A percentile compares a stretch with the other conserved stretches of the same genome.
Conservation (phyloP, 2,888 invertebrate species). For the Lochmaea capreae region DNA sequence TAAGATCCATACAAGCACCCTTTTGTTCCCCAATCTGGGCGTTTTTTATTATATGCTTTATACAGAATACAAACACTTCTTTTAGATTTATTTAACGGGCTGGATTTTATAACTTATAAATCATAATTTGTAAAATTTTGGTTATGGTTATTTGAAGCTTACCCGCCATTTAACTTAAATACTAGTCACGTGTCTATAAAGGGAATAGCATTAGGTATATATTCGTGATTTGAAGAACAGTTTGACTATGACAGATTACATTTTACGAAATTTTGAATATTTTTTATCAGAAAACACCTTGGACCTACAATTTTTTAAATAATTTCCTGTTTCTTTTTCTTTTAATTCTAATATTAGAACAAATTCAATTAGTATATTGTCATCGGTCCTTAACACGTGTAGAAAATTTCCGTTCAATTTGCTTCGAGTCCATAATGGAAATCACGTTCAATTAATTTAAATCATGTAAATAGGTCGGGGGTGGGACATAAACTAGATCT, state of each 20-base stretch:
- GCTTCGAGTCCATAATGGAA: too few species aligned
- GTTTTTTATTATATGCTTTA: conserved; percentile 61
- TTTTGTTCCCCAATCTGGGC: conserved; percentile 55
- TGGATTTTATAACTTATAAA: conserved; percentile 54
- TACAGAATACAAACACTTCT: conserved; percentile 61
- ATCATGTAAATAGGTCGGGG: too few species aligned
- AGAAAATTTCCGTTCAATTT: too few species aligned
- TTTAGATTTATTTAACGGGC: conserved; percentile 54
- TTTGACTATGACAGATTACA: background rate
- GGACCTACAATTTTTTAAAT: too few species aligned
- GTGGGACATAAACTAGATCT: too few species aligned
- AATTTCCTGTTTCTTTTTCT: too few species aligned
- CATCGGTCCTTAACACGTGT: too few species aligned
- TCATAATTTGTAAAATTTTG: conserved; percentile 53
- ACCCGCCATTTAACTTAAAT: conserved; percentile 34
- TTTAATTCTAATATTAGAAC: too few species aligned
- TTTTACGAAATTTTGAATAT: background rate
- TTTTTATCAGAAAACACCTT: background rate
- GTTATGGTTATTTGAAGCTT: conserved; percentile 51
- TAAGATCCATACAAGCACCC: conserved; percentile 54
- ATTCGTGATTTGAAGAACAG: background rate
- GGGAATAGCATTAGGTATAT: background rate
- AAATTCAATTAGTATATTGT: too few species aligned
- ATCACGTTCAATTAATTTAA: too few species aligned
- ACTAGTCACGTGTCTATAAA: conserved; percentile 4